A percentile compares a stretch with the other conserved stretches of the same genome.
phyloP scores from a whole-genome alignment of 2,888 invertebrate species.

The Ceramica pisi region DNA sequence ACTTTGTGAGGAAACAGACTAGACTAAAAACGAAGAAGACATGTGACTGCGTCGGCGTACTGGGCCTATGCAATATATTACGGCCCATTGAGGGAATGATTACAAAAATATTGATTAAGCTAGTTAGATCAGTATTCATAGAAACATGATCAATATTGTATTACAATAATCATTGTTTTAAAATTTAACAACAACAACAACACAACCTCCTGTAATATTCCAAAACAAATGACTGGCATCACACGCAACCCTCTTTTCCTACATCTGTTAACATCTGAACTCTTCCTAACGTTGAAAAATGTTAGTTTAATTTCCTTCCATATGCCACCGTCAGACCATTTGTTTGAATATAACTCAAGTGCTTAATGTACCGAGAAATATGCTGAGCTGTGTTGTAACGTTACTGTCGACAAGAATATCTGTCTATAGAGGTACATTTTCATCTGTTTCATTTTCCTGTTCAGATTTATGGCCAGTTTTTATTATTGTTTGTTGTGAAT shows the following conservation, averaged over 20 bases:
- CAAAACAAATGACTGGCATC: slow-evolving; percentile 42
- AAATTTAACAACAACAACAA: slow-evolving; percentile 22
- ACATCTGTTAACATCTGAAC: slow-evolving; percentile 49
- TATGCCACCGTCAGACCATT: slow-evolving; percentile 73
- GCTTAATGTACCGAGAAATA: slow-evolving; percentile 73
- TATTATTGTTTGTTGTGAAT: slow-evolving; percentile 20
- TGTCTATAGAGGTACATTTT: slow-evolving; percentile 23
- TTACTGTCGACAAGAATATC: slow-evolving; percentile 39
- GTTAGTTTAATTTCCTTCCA: slow-evolving; percentile 73
- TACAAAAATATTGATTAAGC: neutral
- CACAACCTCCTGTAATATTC: slow-evolving; percentile 10
- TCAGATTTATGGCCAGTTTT: slow-evolving; percentile 3
- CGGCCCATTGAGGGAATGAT: too few species aligned
- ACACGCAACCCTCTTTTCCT: slow-evolving; percentile 26
- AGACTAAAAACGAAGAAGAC: too few species aligned
- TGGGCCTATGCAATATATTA: too few species aligned
- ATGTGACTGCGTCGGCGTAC: too few species aligned
- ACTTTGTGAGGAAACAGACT: too few species aligned
- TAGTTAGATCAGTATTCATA: neutral
- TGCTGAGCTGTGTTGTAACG: slow-evolving; percentile 66
- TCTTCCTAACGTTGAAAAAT: slow-evolving; percentile 72
- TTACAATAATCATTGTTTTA: neutral
- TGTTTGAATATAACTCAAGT: slow-evolving; percentile 71
- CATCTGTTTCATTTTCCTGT: slow-evolving; percentile 30
- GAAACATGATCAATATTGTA: neutral